phyloP scores from a whole-genome alignment of 1,140 invertebrate genomes.

The Hypsibius dujardini region DNA sequence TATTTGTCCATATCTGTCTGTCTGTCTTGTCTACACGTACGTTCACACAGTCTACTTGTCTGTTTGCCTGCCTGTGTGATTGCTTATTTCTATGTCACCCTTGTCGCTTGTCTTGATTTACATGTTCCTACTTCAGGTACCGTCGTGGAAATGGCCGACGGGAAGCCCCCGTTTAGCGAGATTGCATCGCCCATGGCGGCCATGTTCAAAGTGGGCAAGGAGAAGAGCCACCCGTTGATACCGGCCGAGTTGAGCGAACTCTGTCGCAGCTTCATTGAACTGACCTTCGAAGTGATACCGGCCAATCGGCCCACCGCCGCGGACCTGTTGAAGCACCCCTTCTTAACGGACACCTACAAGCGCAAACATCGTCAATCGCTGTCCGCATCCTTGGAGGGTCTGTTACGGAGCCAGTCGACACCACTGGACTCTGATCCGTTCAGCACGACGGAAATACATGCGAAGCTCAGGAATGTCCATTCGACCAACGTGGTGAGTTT shows the following conservation, averaged over 20 bases:
- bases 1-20: no score
- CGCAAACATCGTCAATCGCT: neutral
- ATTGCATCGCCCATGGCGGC: slow-evolving; percentile 62
- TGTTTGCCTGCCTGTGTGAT: no score
- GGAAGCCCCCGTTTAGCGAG: slow-evolving; percentile 93
- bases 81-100: no score
- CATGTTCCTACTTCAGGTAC: slow-evolving; percentile 37
- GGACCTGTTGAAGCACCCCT: slow-evolving; percentile 74
- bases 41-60: no score
- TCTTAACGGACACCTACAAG: slow-evolving; percentile 50
- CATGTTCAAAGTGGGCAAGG: slow-evolving; percentile 93
- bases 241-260: slow-evolving; percentile 66
- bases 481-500: no score
- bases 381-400: neutral
- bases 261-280: slow-evolving; percentile 73
- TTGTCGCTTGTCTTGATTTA: slow-evolving; percentile 19
- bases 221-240: slow-evolving; percentile 93
- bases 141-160: slow-evolving; percentile 97
- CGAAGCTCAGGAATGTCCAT: neutral
- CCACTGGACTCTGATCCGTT: slow-evolving; percentile 2
- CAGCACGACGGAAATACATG: neutral
- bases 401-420: neutral
- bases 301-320: slow-evolving; percentile 61
- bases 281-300: slow-evolving; percentile 77
- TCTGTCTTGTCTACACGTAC: no score